Base-by-base conservation (phyloP, 2,888 invertebrate genomes). In the Margaritifera margaritifera region DNA sequence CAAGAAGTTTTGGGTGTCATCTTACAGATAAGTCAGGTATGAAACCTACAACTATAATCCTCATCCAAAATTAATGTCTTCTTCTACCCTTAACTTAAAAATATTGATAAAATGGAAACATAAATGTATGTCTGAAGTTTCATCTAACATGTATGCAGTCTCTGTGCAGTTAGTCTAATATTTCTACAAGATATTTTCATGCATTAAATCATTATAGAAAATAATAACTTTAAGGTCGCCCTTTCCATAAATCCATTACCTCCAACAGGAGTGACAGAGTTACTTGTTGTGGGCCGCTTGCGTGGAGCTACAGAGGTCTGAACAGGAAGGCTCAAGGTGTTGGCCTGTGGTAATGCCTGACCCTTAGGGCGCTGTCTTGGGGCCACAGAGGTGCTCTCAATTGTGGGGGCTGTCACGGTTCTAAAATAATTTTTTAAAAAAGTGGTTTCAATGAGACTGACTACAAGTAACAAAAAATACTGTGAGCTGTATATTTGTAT, bases 331-430 rank as follows among this genome's bases (percentile, higher is more conserved):
- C 82, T 83, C 56, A 86, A 72, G 24, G 78, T 72, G 64, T 64
- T 65, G 53, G 78, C 52, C 53, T 77, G 74, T 64, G 80, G 74
- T 53, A 83, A 65, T 70, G 75, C 78, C 66, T 85, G 83, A 53
- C 88, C 94, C 88, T 95, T 95, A 18, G 96, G 96, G 79, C 96
- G 91, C 87, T 95, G 95, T 64, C 95, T 91, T 4, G 95, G 95
- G 64, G 94, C 94, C 31, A 96, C 95, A 78, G 94, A 94, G 3
- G 96, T 96, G 69, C 89, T 89, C 66, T 94, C 94, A 86, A 94
- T 93, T 15, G 87, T 82, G 72, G 84, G 69, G 20, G 79, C 65
- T 25, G 71, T 57, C 20, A 76, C 71, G 57, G 68, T 74, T 71
- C 79, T 79, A 59, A 22, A 75, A 69, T 57, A 51, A 68, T 42